These are phyloP conservation scores for Brenthis ino DNA, from an alignment of 2,888 invertebrate genomes.

Conservation along the genomic window DNA sequence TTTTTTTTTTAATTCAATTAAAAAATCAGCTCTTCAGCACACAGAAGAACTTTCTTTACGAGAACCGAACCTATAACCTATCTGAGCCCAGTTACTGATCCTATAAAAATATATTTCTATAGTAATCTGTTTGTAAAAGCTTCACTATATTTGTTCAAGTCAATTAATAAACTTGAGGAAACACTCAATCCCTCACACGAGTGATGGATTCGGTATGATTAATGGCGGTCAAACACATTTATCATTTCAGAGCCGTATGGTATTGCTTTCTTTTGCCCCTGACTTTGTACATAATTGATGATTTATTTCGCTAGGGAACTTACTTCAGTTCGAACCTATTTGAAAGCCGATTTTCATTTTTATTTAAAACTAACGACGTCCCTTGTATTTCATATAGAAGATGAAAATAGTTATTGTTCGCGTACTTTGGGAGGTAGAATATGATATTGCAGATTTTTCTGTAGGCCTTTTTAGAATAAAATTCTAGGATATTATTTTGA, in stretches of 20 bases:
- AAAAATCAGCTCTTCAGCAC: neutral
- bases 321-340: neutral
- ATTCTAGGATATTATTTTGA: too few relatives aligned
- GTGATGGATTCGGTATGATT: conserved; percentile 30
- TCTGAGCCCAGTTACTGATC: neutral
- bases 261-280: conserved; percentile 18
- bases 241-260: conserved; percentile 27
- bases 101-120: neutral
- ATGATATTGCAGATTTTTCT: too few relatives aligned
- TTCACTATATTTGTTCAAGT: conserved; percentile 27
- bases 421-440: too few relatives aligned
- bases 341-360: too few relatives aligned
- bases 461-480: too few relatives aligned
- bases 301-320: neutral
- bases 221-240: conserved; percentile 28
- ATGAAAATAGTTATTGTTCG: too few relatives aligned
- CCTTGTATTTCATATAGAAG: too few relatives aligned
- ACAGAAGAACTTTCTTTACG: neutral
- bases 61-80: neutral
- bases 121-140: conserved; percentile 8
- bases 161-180: conserved; percentile 33
- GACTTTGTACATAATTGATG: conserved; percentile 19
- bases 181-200: conserved; percentile 34
- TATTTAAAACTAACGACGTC: too few relatives aligned
- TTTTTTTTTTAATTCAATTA: neutral